A percentile compares a stretch with the other conserved stretches of the same genome.
phyloP scores from a whole-genome alignment of 2,113 vertebrate species.

The Guaruba guarouba region DNA sequence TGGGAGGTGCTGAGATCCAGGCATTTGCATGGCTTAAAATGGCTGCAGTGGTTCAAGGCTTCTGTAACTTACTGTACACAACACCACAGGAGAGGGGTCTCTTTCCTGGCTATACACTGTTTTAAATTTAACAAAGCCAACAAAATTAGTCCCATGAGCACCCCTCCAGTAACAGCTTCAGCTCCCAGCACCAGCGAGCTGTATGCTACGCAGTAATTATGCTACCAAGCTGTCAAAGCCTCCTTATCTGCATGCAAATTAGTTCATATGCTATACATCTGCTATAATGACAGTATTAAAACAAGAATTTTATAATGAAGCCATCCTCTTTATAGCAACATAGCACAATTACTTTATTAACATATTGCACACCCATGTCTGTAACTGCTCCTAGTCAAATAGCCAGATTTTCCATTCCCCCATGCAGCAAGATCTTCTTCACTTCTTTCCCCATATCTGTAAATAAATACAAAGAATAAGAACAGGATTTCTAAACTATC shows the following conservation, averaged over 20 bases:
- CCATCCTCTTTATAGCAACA: constrained; percentile 60
- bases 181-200: constrained; percentile 44
- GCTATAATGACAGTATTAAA: constrained; percentile 69
- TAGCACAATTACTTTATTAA: constrained; percentile 70
- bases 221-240: constrained; percentile 69
- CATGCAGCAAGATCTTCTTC: not conserved
- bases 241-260: constrained; percentile 75
- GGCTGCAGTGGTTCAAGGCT: constrained; percentile 36
- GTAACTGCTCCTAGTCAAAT: constrained; percentile 3
- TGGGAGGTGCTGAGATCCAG: not conserved
- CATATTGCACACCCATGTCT: constrained; percentile 27
- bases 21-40: constrained; percentile 43
- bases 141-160: constrained; percentile 64
- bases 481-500: not conserved
- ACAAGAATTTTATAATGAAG: constrained; percentile 64
- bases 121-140: constrained; percentile 62
- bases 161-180: constrained; percentile 43
- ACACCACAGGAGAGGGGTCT: constrained; percentile 5
- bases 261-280: constrained; percentile 67
- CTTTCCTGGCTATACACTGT: constrained; percentile 32
- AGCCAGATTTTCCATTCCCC: not conserved
- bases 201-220: constrained; percentile 65
- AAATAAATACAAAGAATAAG: constrained; percentile 15
- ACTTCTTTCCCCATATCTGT: not conserved
- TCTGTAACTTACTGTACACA: not conserved